Evolutionary conservation across 1,140 invertebrate genomes (phyloP).

Genomic region (Pseudoatta argentina): DNA sequence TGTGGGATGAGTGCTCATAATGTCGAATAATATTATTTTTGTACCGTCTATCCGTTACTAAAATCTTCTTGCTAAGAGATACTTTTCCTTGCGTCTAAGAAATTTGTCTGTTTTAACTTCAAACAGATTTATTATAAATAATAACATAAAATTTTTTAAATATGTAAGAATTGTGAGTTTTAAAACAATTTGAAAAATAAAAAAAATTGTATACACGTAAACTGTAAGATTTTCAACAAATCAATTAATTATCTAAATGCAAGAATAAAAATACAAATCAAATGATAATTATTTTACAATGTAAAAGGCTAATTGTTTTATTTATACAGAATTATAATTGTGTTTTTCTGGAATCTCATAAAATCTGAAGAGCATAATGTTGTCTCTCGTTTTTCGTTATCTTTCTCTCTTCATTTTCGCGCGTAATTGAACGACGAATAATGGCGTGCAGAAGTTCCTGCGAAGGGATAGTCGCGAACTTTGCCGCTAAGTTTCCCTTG

Average conservation of each 20-base stretch:
- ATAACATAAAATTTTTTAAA: background rate
- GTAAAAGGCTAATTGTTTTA: background rate
- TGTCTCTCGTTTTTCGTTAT: slow-evolving; percentile 54
- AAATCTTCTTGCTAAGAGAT: slow-evolving; percentile 28
- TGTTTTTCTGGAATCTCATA: slow-evolving; percentile 18
- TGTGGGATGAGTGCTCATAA: slow-evolving; percentile 15
- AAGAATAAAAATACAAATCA: background rate
- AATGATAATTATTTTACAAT: slow-evolving; percentile 21
- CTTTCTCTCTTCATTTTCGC: slow-evolving; percentile 4
- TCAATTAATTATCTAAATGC: background rate
- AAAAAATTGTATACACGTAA: background rate
- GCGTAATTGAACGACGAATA: slow-evolving; percentile 55
- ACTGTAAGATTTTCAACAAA: background rate
- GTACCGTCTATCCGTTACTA: background rate
- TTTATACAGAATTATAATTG: slow-evolving; percentile 34
- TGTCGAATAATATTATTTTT: slow-evolving; percentile 42
- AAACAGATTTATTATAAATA: background rate
- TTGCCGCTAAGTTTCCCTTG: slow-evolving; percentile 52
- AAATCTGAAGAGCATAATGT: slow-evolving; percentile 8
- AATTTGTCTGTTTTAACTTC: background rate
- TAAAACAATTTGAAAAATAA: background rate
- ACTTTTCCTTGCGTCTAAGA: background rate
- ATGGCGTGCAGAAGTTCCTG: slow-evolving; percentile 59
- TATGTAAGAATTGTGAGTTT: background rate
- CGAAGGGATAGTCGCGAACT: slow-evolving; percentile 66